Percentiles rank a stretch among this genome's conserved stretches.
Evolutionary conservation across 2,797 vertebrate genomes (phyloP).

Genomic region (Sebastes steindachneri): DNA sequence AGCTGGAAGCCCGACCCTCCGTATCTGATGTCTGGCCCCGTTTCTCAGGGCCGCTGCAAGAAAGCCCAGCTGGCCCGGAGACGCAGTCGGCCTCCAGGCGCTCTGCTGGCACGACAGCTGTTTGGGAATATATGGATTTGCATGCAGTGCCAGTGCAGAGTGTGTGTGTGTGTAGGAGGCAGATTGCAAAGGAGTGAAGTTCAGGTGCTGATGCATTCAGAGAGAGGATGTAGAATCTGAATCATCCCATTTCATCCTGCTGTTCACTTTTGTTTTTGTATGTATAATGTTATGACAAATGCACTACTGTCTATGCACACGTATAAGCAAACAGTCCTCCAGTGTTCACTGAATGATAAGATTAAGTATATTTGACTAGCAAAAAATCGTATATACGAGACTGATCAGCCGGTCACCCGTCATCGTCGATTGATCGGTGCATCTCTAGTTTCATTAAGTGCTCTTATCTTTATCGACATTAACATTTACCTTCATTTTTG

Average conservation of each 20-base stretch:
- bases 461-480: not conserved
- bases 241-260: not conserved
- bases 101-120: conserved; percentile 26
- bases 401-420: too few relatives aligned
- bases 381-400: not conserved
- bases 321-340: too few relatives aligned
- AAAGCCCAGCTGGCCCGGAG: not conserved
- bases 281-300: too few relatives aligned
- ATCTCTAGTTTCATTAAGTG: not conserved
- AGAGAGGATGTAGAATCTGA: not conserved
- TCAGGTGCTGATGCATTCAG: not conserved
- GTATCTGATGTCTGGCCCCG: conserved; percentile 27
- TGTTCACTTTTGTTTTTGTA: not conserved
- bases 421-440: not conserved
- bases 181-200: conserved; percentile 7
- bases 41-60: not conserved
- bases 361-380: not conserved
- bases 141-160: not conserved
- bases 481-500: conserved; percentile 5
- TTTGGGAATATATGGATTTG: conserved; percentile 38
- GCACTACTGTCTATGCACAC: too few relatives aligned
- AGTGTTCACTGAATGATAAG: fast-evolving
- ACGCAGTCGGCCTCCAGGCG: conserved; percentile 14
- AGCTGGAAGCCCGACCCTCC: conserved; percentile 27
- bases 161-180: conserved; percentile 7